A percentile compares a stretch with the other conserved stretches of the same genome.
These are phyloP conservation scores for Mythimna pallens DNA, from an alignment of 2,888 invertebrate genomes.

Conservation along the genomic window DNA sequence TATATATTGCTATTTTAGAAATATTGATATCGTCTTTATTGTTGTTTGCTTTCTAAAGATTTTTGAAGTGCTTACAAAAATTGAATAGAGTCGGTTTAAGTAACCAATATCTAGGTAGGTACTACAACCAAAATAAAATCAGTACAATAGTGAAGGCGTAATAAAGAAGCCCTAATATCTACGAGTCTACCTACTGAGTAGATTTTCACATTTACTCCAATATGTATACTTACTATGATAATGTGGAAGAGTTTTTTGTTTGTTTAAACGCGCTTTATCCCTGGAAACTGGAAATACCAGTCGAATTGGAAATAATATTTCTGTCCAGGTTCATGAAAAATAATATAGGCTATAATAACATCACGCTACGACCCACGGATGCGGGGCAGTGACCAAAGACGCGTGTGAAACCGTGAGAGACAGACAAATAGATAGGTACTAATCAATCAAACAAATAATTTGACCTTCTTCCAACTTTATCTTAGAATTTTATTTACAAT, in stretches of 20 bases:
- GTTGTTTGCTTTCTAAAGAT: neutral
- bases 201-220: neutral
- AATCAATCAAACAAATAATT: conserved; percentile 5
- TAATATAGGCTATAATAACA: too few species aligned
- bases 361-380: too few species aligned
- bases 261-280: too few species aligned
- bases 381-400: too few species aligned
- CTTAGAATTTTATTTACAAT: conserved; percentile 14
- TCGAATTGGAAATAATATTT: too few species aligned
- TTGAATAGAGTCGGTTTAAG: neutral
- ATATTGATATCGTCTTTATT: neutral
- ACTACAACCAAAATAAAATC: neutral
- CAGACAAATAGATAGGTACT: too few species aligned
- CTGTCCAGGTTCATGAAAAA: too few species aligned
- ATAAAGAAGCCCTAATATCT: neutral
- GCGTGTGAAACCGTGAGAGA: too few species aligned
- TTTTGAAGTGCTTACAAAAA: conserved; percentile 2
- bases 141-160: neutral
- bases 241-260: too few species aligned
- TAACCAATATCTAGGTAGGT: neutral
- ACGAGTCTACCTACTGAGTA: neutral
- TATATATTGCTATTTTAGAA: conserved; percentile 22
- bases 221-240: too few species aligned
- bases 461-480: neutral
- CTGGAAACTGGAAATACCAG: too few species aligned